Evolutionary conservation across 2,888 invertebrate species (phyloP).

Genomic region (Zonitis immaculata): DNA sequence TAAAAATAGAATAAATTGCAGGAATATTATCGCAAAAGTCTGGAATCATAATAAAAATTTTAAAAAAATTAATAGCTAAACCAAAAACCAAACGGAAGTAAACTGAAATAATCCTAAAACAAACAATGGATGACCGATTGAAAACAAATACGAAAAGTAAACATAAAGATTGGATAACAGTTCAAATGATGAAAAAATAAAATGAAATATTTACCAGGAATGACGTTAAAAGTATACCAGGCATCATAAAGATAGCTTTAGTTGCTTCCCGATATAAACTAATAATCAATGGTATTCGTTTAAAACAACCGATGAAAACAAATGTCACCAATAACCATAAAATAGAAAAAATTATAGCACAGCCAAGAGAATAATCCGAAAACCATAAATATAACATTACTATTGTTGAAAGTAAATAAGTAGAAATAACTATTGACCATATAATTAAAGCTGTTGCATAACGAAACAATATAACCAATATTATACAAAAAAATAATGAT

Average conservation of each 20-base stretch:
- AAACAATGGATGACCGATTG: too few species aligned
- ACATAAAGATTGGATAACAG: too few species aligned
- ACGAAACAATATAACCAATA: background rate
- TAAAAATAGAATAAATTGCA: background rate
- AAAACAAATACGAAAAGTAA: too few species aligned
- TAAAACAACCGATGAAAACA: constrained; percentile 33
- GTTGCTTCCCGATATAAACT: constrained; percentile 56
- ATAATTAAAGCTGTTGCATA: background rate
- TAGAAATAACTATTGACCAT: background rate
- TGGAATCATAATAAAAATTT: background rate
- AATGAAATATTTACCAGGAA: constrained; percentile 52
- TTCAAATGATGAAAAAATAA: background rate
- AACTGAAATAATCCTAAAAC: background rate
- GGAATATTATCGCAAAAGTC: background rate
- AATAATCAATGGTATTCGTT: constrained; percentile 52
- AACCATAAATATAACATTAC: background rate
- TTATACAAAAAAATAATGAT: background rate
- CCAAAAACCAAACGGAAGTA: too few species aligned
- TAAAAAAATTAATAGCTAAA: too few species aligned
- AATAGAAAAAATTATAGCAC: background rate
- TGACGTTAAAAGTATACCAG: constrained; percentile 51
- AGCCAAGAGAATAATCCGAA: background rate
- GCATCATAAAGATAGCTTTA: constrained; percentile 54
- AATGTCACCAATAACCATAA: background rate
- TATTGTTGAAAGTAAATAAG: background rate